Evolutionary conservation across 2,113 vertebrate genomes (phyloP).

Genomic region (Clinocottus analis): DNA sequence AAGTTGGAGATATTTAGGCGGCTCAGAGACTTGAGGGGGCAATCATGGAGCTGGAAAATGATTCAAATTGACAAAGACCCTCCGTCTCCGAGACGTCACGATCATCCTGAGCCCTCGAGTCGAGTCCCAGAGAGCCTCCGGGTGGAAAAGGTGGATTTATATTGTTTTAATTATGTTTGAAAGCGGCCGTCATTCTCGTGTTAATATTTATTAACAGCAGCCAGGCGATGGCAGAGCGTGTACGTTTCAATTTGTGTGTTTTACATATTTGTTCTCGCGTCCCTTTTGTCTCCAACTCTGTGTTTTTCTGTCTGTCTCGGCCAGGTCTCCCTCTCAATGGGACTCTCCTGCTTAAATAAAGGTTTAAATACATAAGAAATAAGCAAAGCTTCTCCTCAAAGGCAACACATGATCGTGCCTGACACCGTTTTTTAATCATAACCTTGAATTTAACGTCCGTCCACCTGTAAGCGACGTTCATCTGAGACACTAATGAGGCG

Average conservation of each 20-base stretch:
- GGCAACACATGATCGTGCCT: background rate
- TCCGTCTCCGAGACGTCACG: conserved; percentile 34
- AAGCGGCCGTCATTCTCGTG: background rate
- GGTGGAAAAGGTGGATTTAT: background rate
- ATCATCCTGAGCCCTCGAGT: conserved; percentile 8
- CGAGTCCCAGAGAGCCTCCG: background rate
- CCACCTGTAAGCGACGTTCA: conserved; percentile 19
- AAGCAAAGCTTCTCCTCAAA: background rate
- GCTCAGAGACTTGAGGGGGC: conserved; percentile 62
- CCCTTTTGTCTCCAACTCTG: too few species aligned
- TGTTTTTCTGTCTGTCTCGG: too few species aligned
- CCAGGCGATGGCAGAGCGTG: background rate
- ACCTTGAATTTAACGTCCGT: conserved; percentile 45
- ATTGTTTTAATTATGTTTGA: background rate
- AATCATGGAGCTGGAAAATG: conserved; percentile 55
- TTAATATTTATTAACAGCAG: background rate
- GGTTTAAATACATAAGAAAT: too few species aligned
- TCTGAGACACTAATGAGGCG: conserved; percentile 44
- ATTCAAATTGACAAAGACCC: conserved; percentile 70
- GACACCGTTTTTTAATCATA: conserved; percentile 36
- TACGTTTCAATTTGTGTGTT: background rate
- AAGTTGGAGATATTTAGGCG: conserved; percentile 70
- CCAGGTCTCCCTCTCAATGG: too few species aligned
- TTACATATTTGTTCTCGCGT: background rate
- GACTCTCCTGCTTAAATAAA: too few species aligned